Conservation (phyloP, 1,140 invertebrate genomes). For the Bombyx mandarina region DNA sequence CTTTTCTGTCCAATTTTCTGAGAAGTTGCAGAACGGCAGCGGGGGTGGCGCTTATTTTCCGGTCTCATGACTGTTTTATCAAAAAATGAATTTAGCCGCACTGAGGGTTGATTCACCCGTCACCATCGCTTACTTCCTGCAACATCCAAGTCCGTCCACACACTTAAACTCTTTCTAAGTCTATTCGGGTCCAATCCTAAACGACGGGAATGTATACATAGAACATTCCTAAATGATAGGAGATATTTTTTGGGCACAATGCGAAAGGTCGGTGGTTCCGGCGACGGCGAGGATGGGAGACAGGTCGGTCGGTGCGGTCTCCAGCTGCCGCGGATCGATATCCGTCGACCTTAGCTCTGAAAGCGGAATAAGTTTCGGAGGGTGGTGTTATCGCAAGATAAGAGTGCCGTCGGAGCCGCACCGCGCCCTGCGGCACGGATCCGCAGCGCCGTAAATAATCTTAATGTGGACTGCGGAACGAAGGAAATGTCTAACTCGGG, state of each 20-base stretch:
- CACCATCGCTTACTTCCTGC: not conserved
- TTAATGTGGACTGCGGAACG: constrained; percentile 5
- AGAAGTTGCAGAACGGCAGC: not conserved
- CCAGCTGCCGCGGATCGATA: constrained; percentile 54
- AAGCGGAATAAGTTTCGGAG: constrained; percentile 18
- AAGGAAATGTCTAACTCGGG: not conserved
- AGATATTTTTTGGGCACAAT: too few relatives aligned
- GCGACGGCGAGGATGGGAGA: not conserved
- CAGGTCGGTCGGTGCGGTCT: constrained; percentile 24
- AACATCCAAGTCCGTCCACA: constrained; percentile 2
- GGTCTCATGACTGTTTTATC: too few relatives aligned
- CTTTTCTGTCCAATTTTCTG: too few relatives aligned
- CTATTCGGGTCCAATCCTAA: too few relatives aligned
- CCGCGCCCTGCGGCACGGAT: constrained; percentile 11
- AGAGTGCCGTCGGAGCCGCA: constrained; percentile 1
- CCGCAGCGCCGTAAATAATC: constrained; percentile 8
- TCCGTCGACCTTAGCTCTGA: constrained; percentile 39
- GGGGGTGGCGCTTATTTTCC: not conserved
- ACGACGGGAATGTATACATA: too few relatives aligned
- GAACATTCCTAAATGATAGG: too few relatives aligned
- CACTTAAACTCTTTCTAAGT: too few relatives aligned
- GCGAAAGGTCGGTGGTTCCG: constrained; percentile 12
- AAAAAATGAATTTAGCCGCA: too few relatives aligned
- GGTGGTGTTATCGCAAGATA: constrained; percentile 17
- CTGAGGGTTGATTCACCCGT: constrained; percentile 1